These are phyloP conservation scores for Pachyuromys duprasi DNA, from an alignment of 2,797 vertebrate species.

Conservation along the genomic window DNA sequence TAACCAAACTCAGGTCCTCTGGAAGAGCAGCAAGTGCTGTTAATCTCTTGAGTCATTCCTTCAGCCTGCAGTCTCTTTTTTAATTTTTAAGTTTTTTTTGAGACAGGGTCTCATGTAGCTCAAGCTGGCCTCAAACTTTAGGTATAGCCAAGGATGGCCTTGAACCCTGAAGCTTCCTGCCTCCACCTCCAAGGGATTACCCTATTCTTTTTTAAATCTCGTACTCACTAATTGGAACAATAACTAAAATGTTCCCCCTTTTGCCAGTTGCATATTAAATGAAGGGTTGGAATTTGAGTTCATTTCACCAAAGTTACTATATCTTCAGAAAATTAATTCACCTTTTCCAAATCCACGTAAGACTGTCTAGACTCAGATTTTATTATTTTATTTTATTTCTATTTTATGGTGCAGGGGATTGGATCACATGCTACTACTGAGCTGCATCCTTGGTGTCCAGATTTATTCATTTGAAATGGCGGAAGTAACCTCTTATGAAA, in stretches of 20 bases:
- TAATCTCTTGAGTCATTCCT: neutral
- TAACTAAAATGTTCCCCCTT: neutral
- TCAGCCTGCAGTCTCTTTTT: neutral
- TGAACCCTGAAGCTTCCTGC: neutral
- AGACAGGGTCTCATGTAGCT: neutral
- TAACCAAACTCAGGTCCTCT: neutral
- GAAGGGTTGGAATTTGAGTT: constrained; percentile 32
- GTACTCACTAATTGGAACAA: neutral
- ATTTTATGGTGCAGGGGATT: neutral
- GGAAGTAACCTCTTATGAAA: constrained; percentile 42
- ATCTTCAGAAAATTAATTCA: constrained; percentile 39
- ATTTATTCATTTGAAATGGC: constrained; percentile 50
- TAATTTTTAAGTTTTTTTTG: neutral
- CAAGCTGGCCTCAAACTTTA: neutral
- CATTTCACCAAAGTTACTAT: constrained; percentile 14
- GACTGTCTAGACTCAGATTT: neutral
- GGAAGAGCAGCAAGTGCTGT: neutral
- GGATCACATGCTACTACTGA: neutral
- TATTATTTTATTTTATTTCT: neutral
- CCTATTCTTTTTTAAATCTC: neutral
- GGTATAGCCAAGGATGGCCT: neutral
- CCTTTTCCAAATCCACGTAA: neutral
- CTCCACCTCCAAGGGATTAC: neutral
- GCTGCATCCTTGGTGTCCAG: neutral
- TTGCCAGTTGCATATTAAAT: constrained; percentile 39